Percentiles rank a stretch among this genome's conserved stretches.
These are phyloP conservation scores for Athetis lepigone DNA, from an alignment of 2,888 invertebrate species.

Conservation along the genomic window DNA sequence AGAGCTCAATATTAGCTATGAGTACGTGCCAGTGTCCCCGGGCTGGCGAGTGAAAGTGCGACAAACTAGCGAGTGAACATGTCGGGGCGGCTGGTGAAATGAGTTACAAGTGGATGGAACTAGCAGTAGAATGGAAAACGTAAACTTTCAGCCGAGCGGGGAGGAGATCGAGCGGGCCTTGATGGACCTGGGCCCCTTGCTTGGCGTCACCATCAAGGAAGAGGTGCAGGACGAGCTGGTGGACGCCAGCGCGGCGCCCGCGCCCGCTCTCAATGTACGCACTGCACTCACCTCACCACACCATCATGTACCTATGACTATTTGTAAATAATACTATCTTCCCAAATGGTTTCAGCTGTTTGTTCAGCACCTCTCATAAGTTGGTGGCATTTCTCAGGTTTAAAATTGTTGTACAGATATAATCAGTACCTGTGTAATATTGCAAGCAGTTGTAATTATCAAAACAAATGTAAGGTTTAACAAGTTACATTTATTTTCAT, in stretches of 20 bases:
- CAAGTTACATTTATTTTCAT: no score
- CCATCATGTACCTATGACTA: slow-evolving; percentile 31
- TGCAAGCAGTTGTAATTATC: background rate
- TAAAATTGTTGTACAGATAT: background rate
- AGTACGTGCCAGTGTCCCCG: slow-evolving; percentile 81
- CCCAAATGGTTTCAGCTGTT: background rate
- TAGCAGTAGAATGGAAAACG: slow-evolving; percentile 81
- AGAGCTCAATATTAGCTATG: slow-evolving; percentile 80
- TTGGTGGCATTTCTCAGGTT: background rate
- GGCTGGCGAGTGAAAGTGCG: slow-evolving; percentile 83
- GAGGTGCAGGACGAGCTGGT: slow-evolving; percentile 82
- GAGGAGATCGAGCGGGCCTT: slow-evolving; percentile 88
- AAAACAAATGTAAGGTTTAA: no score
- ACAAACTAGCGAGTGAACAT: slow-evolving; percentile 71
- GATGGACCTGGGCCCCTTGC: slow-evolving; percentile 86
- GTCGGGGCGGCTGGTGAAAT: slow-evolving; percentile 69
- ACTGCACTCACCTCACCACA: slow-evolving; percentile 12
- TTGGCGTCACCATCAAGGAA: slow-evolving; percentile 87
- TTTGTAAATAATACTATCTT: slow-evolving; percentile 45
- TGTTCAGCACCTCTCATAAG: background rate
- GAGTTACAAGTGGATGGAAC: slow-evolving; percentile 62
- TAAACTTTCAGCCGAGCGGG: slow-evolving; percentile 81
- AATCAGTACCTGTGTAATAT: background rate
- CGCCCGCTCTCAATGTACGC: slow-evolving; percentile 75
- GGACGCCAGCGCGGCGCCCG: slow-evolving; percentile 67